phyloP scores from a whole-genome alignment of 2,888 invertebrate genomes.

The Morpho achilles region DNA sequence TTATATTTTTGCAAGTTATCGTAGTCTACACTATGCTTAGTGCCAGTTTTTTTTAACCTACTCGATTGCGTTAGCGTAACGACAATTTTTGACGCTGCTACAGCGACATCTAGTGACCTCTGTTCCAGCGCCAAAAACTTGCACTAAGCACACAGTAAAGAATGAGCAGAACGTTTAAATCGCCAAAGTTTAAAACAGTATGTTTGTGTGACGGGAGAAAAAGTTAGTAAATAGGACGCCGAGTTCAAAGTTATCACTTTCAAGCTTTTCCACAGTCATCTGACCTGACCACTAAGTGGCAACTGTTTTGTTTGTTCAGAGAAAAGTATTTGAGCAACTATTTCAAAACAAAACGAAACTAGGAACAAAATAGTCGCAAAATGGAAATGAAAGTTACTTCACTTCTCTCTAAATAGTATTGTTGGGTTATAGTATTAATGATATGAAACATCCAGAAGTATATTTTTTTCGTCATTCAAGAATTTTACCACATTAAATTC shows the following conservation, averaged over 20 bases:
- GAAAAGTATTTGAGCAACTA: constrained; percentile 9
- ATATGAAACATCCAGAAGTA: no score
- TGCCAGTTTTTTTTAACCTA: no score
- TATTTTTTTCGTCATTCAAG: no score
- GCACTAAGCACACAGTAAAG: not conserved
- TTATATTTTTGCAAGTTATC: no score
- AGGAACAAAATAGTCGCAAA: not conserved
- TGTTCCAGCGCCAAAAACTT: no score
- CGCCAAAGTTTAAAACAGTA: constrained; percentile 32
- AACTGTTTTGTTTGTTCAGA: constrained; percentile 6
- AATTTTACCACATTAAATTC: no score
- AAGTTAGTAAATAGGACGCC: constrained; percentile 10
- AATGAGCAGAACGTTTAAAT: constrained; percentile 15
- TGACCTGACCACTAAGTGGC: constrained; percentile 12
- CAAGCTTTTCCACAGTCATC: constrained; percentile 5
- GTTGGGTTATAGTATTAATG: no score
- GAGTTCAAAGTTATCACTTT: constrained; percentile 12
- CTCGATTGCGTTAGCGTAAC: no score
- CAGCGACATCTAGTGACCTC: no score
- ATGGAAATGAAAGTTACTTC: not conserved
- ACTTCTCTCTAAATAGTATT: no score
- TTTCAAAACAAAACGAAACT: constrained; percentile 1
- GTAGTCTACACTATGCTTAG: no score
- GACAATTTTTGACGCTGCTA: no score
- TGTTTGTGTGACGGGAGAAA: constrained; percentile 14